A percentile compares a stretch with the other conserved stretches of the same genome.
These are phyloP conservation scores for Tuta absoluta DNA, from an alignment of 2,888 invertebrate genomes.

Conservation along the genomic window DNA sequence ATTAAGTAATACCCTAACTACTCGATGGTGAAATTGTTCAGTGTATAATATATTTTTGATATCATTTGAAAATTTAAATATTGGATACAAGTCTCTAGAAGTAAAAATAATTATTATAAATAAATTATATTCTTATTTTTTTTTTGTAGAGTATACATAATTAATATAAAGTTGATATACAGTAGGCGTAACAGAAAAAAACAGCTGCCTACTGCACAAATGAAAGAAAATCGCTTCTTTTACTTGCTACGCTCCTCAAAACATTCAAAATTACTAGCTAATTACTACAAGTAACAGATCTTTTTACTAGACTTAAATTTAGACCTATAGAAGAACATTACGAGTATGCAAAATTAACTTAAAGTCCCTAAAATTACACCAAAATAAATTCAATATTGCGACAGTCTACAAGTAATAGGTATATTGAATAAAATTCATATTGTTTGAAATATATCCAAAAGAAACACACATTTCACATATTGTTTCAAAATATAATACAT, in stretches of 20 bases:
- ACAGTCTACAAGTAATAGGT: constrained; percentile 2
- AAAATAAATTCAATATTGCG: not conserved
- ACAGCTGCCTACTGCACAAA: not conserved
- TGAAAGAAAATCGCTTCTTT: constrained; percentile 27
- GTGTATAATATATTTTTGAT: constrained; percentile 43
- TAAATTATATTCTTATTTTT: constrained; percentile 17
- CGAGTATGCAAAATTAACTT: constrained; percentile 1
- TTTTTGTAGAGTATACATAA: constrained; percentile 11
- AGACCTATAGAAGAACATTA: constrained; percentile 30
- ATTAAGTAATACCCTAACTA: constrained; percentile 62
- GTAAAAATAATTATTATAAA: too few species aligned
- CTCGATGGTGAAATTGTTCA: constrained; percentile 55
- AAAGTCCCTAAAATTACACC: not conserved
- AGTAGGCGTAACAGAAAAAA: not conserved
- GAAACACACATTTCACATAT: not conserved
- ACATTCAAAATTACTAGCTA: constrained; percentile 34
- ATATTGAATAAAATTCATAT: not conserved
- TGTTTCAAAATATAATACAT: not conserved
- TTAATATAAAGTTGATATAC: constrained; percentile 14
- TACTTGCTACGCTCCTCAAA: constrained; percentile 22
- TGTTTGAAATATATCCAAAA: not conserved
- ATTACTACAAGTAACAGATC: constrained; percentile 34
- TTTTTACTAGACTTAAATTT: constrained; percentile 31
- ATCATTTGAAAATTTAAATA: constrained; percentile 42
- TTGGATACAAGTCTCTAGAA: constrained; percentile 29